A percentile compares a stretch with the other conserved stretches of the same genome.
These are phyloP conservation scores for Chaetorhynchus papuensis DNA, from an alignment of 2,113 vertebrate species.

Conservation along the genomic window DNA sequence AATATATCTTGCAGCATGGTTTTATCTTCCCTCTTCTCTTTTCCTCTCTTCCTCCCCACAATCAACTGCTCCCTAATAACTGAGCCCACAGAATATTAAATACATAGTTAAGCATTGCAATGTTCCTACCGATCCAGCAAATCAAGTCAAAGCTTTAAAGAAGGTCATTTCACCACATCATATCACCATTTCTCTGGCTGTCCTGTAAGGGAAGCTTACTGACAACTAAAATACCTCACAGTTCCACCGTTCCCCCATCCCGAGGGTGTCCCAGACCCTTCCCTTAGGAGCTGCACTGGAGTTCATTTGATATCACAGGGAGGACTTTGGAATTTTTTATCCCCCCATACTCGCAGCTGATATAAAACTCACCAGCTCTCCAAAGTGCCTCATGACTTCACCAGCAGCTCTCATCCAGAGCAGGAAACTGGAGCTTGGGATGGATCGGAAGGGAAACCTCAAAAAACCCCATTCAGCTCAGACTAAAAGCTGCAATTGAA, in stretches of 20 bases:
- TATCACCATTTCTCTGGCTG: background rate
- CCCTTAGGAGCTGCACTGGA: background rate
- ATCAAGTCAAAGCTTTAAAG: background rate
- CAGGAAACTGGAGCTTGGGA: background rate
- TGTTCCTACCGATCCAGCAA: background rate
- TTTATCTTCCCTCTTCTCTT: background rate
- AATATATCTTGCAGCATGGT: background rate
- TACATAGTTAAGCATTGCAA: background rate
- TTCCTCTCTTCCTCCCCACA: background rate
- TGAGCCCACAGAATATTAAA: background rate
- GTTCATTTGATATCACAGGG: background rate
- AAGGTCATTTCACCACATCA: background rate
- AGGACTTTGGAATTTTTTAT: background rate
- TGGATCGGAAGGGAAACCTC: background rate
- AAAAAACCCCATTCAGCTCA: background rate
- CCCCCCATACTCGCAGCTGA: fast-evolving
- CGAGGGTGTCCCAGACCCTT: background rate
- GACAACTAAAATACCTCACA: background rate
- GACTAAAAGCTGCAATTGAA: background rate
- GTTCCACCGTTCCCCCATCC: background rate
- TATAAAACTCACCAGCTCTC: background rate
- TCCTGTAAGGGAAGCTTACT: background rate
- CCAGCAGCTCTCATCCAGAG: fast-evolving
- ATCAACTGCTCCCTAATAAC: background rate
- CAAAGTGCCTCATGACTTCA: background rate